Conservation (phyloP, 2,888 invertebrate genomes). For the Epinotia brunnichana region DNA sequence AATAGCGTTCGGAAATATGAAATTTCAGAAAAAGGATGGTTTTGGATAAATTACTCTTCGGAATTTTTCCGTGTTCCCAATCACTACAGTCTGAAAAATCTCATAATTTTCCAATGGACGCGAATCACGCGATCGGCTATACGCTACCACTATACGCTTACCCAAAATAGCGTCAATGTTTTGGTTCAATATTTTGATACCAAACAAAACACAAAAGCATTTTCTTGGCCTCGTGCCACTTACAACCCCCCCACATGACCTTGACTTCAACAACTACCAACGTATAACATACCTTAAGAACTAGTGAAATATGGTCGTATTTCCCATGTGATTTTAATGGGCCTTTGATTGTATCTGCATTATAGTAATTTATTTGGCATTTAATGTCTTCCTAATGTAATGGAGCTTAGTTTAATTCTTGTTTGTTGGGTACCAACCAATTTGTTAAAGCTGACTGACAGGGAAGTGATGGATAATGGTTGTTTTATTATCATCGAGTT, state of each 20-base stretch:
- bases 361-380: slow-evolving; percentile 35
- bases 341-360: slow-evolving; percentile 12
- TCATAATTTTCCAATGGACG: too few relatives aligned
- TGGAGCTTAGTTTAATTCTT: neutral
- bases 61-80: too few relatives aligned
- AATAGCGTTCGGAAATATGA: too few relatives aligned
- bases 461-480: neutral
- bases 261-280: slow-evolving; percentile 3
- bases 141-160: too few relatives aligned
- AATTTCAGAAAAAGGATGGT: too few relatives aligned
- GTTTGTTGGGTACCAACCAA: slow-evolving; percentile 1
- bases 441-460: slow-evolving; percentile 3
- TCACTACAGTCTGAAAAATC: too few relatives aligned
- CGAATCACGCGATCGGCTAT: too few relatives aligned
- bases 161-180: neutral
- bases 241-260: slow-evolving; percentile 24
- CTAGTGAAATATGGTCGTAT: slow-evolving; percentile 1
- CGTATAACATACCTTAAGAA: slow-evolving; percentile 9
- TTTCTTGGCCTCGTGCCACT: slow-evolving; percentile 27
- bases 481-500: neutral
- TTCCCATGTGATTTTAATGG: slow-evolving; percentile 2
- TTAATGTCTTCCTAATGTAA: slow-evolving; percentile 31
- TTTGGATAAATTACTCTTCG: too few relatives aligned
- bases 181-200: slow-evolving; percentile 8
- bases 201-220: slow-evolving; percentile 21